Percentiles rank a stretch among this genome's conserved stretches.
Conservation (phyloP, 2,797 vertebrate genomes). For the Centroberyx gerrardi region DNA sequence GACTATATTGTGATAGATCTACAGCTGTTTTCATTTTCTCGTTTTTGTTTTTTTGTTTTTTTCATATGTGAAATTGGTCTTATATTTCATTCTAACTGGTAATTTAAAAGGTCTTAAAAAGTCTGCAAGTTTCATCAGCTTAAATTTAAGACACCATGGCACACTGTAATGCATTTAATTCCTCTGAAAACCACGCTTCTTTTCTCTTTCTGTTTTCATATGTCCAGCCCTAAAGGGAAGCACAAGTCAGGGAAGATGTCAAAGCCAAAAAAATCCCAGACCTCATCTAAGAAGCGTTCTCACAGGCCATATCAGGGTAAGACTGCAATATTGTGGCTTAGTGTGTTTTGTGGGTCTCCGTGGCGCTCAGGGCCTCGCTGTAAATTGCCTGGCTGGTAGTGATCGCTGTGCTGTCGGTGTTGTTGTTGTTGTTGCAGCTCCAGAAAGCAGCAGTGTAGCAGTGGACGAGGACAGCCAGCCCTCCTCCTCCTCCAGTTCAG, state of each 20-base stretch:
- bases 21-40: too few species aligned
- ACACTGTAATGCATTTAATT: background rate
- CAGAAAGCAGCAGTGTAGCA: slow-evolving; percentile 86
- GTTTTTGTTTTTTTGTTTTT: too few species aligned
- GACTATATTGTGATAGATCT: too few species aligned
- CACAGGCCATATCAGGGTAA: slow-evolving; percentile 90
- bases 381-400: slow-evolving; percentile 3
- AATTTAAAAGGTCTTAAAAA: too few species aligned
- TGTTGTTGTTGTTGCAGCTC: slow-evolving; percentile 77
- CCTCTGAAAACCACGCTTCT: background rate
- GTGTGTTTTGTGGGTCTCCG: background rate
- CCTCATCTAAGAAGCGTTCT: slow-evolving; percentile 87
- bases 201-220: slow-evolving; percentile 31
- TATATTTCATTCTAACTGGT: too few species aligned
- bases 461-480: slow-evolving; percentile 88
- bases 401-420: background rate
- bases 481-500: slow-evolving; percentile 90
- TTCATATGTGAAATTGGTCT: too few species aligned
- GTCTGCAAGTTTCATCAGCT: background rate
- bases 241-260: slow-evolving; percentile 91
- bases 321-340: slow-evolving; percentile 2
- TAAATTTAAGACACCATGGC: background rate
- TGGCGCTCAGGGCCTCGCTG: background rate
- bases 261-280: slow-evolving; percentile 88
- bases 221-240: slow-evolving; percentile 91